Percentiles rank a stretch among this genome's conserved stretches.
Conservation (phyloP, 2,797 vertebrate genomes). For the Vireo griseus region DNA sequence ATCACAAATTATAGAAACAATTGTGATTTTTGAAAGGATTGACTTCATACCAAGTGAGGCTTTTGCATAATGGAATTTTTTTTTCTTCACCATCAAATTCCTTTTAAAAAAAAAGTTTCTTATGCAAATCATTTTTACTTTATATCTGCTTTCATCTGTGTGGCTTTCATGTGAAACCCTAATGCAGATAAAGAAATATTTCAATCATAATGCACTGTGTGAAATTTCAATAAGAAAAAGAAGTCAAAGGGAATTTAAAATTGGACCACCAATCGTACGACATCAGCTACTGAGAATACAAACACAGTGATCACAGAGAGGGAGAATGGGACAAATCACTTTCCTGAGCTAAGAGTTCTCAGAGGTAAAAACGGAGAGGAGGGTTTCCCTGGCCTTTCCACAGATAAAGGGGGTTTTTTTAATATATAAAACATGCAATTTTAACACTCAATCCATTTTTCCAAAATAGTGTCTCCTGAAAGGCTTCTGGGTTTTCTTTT, state of each 20-base stretch:
- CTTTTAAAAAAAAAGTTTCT: background rate
- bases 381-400: background rate
- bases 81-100: background rate
- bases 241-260: background rate
- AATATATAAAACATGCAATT: background rate
- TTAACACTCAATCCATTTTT: background rate
- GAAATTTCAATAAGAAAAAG: background rate
- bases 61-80: background rate
- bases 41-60: background rate
- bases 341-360: background rate
- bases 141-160: background rate
- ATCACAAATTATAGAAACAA: background rate
- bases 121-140: background rate
- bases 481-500: background rate
- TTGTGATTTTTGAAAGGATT: background rate
- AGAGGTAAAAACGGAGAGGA: background rate
- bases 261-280: background rate
- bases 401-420: background rate
- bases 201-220: background rate
- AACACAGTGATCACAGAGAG: background rate
- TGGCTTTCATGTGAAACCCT: background rate
- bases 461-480: background rate
- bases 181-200: background rate
- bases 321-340: background rate
- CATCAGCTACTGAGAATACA: background rate